phyloP scores from a whole-genome alignment of 2,888 invertebrate species.

The Bombylius major region DNA sequence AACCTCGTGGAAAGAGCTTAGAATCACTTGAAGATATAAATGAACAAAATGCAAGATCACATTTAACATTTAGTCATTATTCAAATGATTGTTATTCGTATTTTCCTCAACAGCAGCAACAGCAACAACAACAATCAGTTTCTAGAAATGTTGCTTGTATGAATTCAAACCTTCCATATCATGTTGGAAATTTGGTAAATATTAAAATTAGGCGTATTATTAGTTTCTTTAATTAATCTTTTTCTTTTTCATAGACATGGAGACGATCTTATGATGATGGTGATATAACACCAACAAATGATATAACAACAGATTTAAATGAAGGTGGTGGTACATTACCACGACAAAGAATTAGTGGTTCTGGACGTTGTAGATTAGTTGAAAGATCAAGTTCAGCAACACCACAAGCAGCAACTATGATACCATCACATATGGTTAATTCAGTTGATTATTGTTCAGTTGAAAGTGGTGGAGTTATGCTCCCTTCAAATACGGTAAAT shows the following conservation, averaged over 20 bases:
- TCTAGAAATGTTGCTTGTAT: slow-evolving; percentile 9
- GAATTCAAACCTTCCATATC: slow-evolving; percentile 23
- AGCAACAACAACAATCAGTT: slow-evolving; percentile 16
- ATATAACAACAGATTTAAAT: slow-evolving; percentile 39
- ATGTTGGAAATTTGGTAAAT: slow-evolving; percentile 27
- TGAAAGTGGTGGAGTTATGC: not conserved
- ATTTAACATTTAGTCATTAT: slow-evolving; percentile 37
- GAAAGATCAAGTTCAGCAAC: slow-evolving; percentile 16
- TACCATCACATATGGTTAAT: not conserved
- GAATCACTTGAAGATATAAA: slow-evolving; percentile 73
- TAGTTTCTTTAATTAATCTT: not conserved
- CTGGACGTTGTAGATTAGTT: slow-evolving; percentile 20
- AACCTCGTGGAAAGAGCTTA: slow-evolving; percentile 72
- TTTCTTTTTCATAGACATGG: slow-evolving; percentile 37
- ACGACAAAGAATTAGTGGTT: slow-evolving; percentile 46
- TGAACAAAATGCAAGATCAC: slow-evolving; percentile 42
- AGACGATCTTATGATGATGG: slow-evolving; percentile 77
- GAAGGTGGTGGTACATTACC: slow-evolving; percentile 73
- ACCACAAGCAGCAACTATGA: not conserved
- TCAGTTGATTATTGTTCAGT: slow-evolving; percentile 23
- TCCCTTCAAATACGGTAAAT: slow-evolving; percentile 5
- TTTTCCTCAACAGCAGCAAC: slow-evolving; percentile 23
- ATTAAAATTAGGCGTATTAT: not conserved
- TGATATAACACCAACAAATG: slow-evolving; percentile 81
- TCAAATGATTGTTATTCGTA: slow-evolving; percentile 36